phyloP scores from a whole-genome alignment of 2,888 invertebrate genomes.

The Harmothoe impar region DNA sequence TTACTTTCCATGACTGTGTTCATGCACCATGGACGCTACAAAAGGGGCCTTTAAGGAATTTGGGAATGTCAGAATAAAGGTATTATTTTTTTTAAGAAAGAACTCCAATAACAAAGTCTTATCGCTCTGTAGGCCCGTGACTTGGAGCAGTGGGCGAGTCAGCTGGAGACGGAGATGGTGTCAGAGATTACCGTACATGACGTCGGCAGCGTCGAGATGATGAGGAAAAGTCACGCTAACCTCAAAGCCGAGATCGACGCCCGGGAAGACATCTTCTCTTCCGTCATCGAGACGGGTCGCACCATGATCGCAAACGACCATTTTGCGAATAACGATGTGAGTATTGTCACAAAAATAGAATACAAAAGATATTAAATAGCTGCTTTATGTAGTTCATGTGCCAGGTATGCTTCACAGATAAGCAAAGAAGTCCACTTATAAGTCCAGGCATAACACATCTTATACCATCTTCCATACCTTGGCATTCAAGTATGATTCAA shows the following conservation, averaged over 20 bases:
- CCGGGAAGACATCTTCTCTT: constrained; percentile 96
- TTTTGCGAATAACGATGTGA: constrained; percentile 87
- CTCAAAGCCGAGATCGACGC: constrained; percentile 99
- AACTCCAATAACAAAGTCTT: no score
- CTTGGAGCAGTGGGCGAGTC: constrained; percentile 98
- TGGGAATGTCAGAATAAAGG: no score
- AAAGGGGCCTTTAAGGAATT: no score
- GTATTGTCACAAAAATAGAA: constrained; percentile 36
- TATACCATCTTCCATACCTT: no score
- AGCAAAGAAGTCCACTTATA: no score
- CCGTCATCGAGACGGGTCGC: constrained; percentile 96
- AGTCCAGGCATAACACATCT: no score
- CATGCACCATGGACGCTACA: no score
- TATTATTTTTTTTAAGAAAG: no score
- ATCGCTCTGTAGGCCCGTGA: constrained; percentile 92
- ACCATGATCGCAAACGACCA: constrained; percentile 93
- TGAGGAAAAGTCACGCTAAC: constrained; percentile 69
- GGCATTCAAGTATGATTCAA: no score
- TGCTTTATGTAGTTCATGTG: neutral
- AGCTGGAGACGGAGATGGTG: constrained; percentile 98
- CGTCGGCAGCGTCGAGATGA: constrained; percentile 68
- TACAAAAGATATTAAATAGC: constrained; percentile 64
- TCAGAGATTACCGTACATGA: constrained; percentile 65
- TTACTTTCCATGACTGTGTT: no score
- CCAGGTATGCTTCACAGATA: no score